These are phyloP conservation scores for Copidosoma aretas DNA, from an alignment of 2,888 invertebrate genomes.

Conservation along the genomic window DNA sequence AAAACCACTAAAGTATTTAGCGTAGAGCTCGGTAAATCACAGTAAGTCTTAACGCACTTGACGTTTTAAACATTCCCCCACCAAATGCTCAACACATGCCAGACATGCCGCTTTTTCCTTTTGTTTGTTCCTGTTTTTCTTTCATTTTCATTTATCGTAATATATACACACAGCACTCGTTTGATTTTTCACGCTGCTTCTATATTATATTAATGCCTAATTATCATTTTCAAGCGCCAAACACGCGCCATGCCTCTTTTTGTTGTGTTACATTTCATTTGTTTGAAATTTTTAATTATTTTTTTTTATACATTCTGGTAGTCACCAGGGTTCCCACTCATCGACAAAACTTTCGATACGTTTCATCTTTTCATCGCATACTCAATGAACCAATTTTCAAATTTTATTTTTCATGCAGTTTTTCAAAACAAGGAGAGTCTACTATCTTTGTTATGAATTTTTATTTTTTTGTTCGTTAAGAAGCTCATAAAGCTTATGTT, in stretches of 20 bases:
- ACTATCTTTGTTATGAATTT: too few species aligned
- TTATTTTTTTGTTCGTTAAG: too few species aligned
- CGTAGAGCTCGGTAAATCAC: slow-evolving; percentile 53
- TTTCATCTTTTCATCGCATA: not conserved
- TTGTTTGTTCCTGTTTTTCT: not conserved
- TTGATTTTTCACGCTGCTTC: not conserved
- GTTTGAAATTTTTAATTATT: slow-evolving; percentile 18
- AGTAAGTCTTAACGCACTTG: slow-evolving; percentile 49
- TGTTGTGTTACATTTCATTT: not conserved
- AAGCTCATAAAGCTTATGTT: too few species aligned
- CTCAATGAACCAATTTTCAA: too few species aligned
- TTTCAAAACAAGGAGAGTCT: too few species aligned
- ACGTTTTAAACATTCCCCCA: not conserved
- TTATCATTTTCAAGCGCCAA: not conserved
- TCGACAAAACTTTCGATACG: slow-evolving; percentile 38
- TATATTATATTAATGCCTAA: not conserved
- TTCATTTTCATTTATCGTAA: not conserved
- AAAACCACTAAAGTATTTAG: slow-evolving; percentile 55
- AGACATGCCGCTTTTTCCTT: not conserved
- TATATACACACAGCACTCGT: not conserved
- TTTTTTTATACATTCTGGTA: slow-evolving; percentile 26
- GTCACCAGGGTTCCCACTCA: slow-evolving; percentile 59
- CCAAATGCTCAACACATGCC: not conserved
- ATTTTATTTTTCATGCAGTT: too few species aligned
- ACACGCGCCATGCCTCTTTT: not conserved